Evolutionary conservation across 1,140 invertebrate species (phyloP), one percentile per base, ranked within the genome.

Genomic region (Sarcophaga peregrina): DNA sequence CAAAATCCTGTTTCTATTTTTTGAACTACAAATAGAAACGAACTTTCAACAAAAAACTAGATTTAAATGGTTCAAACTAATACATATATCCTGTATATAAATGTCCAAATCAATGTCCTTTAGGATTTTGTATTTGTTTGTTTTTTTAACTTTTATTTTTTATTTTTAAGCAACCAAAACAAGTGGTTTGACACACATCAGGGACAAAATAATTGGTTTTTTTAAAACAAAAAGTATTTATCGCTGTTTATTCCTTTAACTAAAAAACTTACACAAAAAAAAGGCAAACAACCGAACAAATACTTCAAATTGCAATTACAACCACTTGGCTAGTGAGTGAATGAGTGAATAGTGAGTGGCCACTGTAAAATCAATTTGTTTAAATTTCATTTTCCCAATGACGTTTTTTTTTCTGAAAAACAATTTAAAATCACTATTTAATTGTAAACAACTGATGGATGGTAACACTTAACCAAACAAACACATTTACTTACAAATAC

Each of bases 371-470:
- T 58, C 54, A 58, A 58, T n/a, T 58, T 58, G 54, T 58, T 58
- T 58, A 58, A 58, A 58, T 58, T 15, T 58, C 54, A n/a, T n/a
- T 58, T 15, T 58, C 15, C 54, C 15, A 58, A n/a, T 58, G 54
- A 58, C 15, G 54, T 58, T 58, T 58, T 58, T n/a, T 15, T 58
- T 13, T n/a, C 13, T 3, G 13, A 37, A n/a, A 58, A n/a, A n/a
- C 13, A 58, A 58, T 58, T 58, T 58, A n/a, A 58, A 58, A 58
- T 58, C 13, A 58, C 54, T 58, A 13, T 13, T 58, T 58, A 58
- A 58, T 13, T 58, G 54, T 58, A 58, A 58, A 58, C 54, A 58
- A 58, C 54, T 58, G 54, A 58, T 58, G 15, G 54, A n/a, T n/a
- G n/a, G 54, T 58, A n/a, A 13, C 54, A 58, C 54, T 58, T n/a